phyloP scores from a whole-genome alignment of 2,888 invertebrate genomes.

The Brachycybe producta region DNA sequence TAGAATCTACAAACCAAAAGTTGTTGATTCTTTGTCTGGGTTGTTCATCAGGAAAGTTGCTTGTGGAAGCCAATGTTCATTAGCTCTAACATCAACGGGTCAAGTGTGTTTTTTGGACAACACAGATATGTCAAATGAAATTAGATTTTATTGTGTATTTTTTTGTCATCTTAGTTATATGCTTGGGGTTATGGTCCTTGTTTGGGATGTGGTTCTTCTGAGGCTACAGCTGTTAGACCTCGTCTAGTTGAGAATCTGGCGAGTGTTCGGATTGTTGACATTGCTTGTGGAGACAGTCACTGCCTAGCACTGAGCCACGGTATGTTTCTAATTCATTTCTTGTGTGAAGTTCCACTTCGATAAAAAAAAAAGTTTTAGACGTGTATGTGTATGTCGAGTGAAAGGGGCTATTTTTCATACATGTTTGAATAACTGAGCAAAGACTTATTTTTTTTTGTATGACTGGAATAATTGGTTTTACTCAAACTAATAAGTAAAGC shows the following conservation, averaged over 20 bases:
- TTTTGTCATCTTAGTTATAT: slow-evolving; percentile 36
- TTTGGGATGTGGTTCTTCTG: slow-evolving; percentile 45
- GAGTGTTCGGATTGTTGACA: slow-evolving; percentile 42
- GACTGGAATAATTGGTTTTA: too few relatives aligned
- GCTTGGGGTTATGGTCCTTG: slow-evolving; percentile 50
- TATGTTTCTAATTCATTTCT: slow-evolving; percentile 40
- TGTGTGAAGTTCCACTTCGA: slow-evolving; percentile 35
- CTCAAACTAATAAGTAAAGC: too few relatives aligned
- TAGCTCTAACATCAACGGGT: slow-evolving; percentile 42
- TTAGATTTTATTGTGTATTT: background rate
- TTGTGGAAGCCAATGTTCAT: slow-evolving; percentile 42
- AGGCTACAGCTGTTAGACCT: slow-evolving; percentile 43
- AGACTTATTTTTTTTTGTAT: too few relatives aligned
- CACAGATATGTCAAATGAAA: too few relatives aligned
- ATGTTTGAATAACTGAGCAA: too few relatives aligned
- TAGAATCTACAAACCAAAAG: too few relatives aligned
- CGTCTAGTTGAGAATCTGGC: slow-evolving; percentile 43
- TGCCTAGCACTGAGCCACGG: slow-evolving; percentile 45
- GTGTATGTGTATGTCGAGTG: too few relatives aligned
- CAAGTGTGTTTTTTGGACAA: slow-evolving; percentile 28
- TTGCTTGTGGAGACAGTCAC: slow-evolving; percentile 48
- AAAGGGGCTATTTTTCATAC: too few relatives aligned
- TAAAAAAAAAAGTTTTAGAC: too few relatives aligned
- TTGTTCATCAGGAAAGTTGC: slow-evolving; percentile 43
- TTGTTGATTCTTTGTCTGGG: too few relatives aligned